A percentile compares a stretch with the other conserved stretches of the same genome.
Evolutionary conservation across 2,797 vertebrate species (phyloP).

Genomic region (Chelonia mydas): DNA sequence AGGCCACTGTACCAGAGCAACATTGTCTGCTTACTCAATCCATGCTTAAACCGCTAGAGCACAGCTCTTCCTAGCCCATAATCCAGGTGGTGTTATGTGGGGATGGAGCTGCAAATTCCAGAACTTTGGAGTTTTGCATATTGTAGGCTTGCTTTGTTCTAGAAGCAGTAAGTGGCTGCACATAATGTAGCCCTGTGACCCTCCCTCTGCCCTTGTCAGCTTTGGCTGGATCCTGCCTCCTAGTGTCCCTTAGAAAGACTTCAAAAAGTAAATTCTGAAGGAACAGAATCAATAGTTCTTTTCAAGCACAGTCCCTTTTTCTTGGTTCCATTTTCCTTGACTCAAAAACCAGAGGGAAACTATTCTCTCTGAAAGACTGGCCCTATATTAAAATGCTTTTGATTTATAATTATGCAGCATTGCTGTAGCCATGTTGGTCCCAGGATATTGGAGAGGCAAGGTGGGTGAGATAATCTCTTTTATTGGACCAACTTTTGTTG

Average conservation of each 20-base stretch:
- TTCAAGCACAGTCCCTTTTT: not conserved
- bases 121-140: not conserved
- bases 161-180: not conserved
- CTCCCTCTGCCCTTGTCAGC: no score
- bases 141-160: not conserved
- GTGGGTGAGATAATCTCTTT: no score
- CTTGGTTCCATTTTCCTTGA: not conserved
- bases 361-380: not conserved
- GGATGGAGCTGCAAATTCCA: not conserved
- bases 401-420: not conserved
- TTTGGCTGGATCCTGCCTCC: not conserved
- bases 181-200: not conserved
- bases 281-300: not conserved
- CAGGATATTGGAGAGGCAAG: no score
- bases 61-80: not conserved
- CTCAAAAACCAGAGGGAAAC: not conserved
- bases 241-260: no score
- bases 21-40: not conserved
- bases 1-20: not conserved
- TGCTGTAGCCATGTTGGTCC: no score
- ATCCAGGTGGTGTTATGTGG: not conserved
- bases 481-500: no score
- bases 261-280: not conserved
- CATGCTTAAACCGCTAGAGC: not conserved
- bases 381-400: not conserved